Evolutionary conservation across 2,888 invertebrate genomes (phyloP), one percentile per base, ranked within the genome.

Genomic region (Amblyjoppa fuscipennis): DNA sequence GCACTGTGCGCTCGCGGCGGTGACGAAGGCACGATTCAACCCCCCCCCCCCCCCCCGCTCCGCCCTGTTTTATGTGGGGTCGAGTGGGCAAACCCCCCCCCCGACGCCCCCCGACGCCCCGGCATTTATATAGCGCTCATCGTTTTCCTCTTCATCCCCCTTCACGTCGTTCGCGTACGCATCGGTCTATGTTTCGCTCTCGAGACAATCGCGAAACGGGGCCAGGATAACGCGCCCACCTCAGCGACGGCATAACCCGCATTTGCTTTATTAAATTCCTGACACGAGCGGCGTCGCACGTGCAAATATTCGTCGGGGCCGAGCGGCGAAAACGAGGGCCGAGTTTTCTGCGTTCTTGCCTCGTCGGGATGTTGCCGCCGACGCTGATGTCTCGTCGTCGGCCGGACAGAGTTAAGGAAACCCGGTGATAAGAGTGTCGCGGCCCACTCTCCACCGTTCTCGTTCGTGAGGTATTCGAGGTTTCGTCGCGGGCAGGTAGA

Each of bases 211-310:
- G 25, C 77, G 73, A 85, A 76, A 79, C 20, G 70, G 71, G 51
- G 70, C n/a, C 66, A 77, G 77, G 53, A 87, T 59, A 85, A 81
- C 80, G 75, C 69, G 82, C 77, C 84, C 82, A 83, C 80, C 88
- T 87, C 84, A 81, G 88, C 74, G 61, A 49, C 51, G 76, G 16
- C 53, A 70, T 85, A 53, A 76, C 61, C 74, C 79, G 85, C 76
- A 85, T 89, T 90, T 90, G 90, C 92, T 93, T 93, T 94, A 94
- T 94, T 94, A 94, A 93, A 94, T 94, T 93, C 93, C 93, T 93
- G 90, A 92, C 92, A 91, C 92, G 91, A 90, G 88, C 87, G 88
- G 86, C 87, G 81, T 89, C 86, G 92, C 93, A 93, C 93, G 93
- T 93, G 93, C 93, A 92, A 93, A 93, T 93, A 93, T 92, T 92